These are phyloP conservation scores for Paramisgurnus dabryanus DNA, from an alignment of 2,113 vertebrate genomes.

Conservation along the genomic window DNA sequence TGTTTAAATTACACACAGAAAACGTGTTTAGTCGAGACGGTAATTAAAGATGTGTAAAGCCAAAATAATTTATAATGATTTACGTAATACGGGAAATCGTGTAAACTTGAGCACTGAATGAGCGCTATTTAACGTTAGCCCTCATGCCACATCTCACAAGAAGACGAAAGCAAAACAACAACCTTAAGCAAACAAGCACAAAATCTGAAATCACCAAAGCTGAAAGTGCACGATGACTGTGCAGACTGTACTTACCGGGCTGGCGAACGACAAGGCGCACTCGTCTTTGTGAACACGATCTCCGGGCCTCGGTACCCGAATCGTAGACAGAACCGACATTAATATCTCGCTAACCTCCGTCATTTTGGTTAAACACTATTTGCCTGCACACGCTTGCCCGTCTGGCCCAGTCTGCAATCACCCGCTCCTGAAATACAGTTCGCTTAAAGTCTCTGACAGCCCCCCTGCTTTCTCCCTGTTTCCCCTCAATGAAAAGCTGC, in stretches of 20 bases:
- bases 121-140: slow-evolving; percentile 23
- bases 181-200: background rate
- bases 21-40: background rate
- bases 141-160: background rate
- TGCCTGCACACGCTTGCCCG: slow-evolving; percentile 53
- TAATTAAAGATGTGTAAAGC: background rate
- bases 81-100: background rate
- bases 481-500: slow-evolving; percentile 21
- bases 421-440: slow-evolving; percentile 55
- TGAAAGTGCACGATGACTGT: slow-evolving; percentile 14
- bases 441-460: slow-evolving; percentile 48
- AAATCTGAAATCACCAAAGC: background rate
- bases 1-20: slow-evolving; percentile 47
- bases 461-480: slow-evolving; percentile 39
- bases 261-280: slow-evolving; percentile 95
- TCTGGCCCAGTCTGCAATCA: slow-evolving; percentile 58
- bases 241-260: slow-evolving; percentile 81
- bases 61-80: background rate
- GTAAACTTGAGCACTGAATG: background rate
- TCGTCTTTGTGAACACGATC: slow-evolving; percentile 98
- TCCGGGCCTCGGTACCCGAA: slow-evolving; percentile 92
- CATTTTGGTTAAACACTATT: slow-evolving; percentile 71
- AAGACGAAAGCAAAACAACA: background rate
- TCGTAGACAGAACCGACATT: slow-evolving; percentile 91
- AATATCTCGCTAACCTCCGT: slow-evolving; percentile 91